Evolutionary conservation across 2,797 vertebrate species (phyloP).

Genomic region (Miichthys miiuy): DNA sequence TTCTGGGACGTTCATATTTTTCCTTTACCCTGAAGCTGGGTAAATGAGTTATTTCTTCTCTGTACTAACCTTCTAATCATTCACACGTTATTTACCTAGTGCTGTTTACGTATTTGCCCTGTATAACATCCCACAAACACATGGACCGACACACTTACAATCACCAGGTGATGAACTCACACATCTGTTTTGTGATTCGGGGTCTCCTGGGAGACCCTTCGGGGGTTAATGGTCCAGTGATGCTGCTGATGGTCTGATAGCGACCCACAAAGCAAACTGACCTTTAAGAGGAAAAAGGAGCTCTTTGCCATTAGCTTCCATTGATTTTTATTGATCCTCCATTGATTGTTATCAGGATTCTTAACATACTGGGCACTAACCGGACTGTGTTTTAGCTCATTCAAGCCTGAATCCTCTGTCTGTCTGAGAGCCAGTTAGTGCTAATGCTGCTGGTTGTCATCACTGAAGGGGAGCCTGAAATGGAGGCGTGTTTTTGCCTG

Average conservation of each 20-base stretch:
- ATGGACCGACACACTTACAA: not conserved
- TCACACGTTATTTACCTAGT: not conserved
- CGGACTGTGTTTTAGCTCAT: constrained; percentile 48
- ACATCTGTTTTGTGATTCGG: constrained; percentile 58
- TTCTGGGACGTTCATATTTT: not conserved
- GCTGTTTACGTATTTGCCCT: constrained; percentile 1
- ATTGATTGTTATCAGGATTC: constrained; percentile 60
- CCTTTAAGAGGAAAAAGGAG: constrained; percentile 50
- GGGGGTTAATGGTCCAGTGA: constrained; percentile 60
- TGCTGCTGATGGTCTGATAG: constrained; percentile 66
- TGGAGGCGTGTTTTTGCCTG: constrained; percentile 26
- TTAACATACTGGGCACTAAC: constrained; percentile 46
- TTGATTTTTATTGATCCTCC: constrained; percentile 69
- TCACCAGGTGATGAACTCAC: constrained; percentile 50
- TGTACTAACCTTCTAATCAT: not conserved
- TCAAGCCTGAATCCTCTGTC: constrained; percentile 45
- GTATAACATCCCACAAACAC: not conserved
- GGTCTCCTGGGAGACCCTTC: constrained; percentile 47
- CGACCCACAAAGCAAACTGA: constrained; percentile 43
- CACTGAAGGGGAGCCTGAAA: constrained; percentile 23
- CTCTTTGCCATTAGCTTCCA: constrained; percentile 49
- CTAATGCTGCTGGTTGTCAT: constrained; percentile 38
- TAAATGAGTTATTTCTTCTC: not conserved
- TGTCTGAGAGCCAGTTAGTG: constrained; percentile 24
- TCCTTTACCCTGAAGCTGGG: not conserved